Evolutionary conservation across 1,140 invertebrate species (phyloP).

Genomic region (Idris sp.): DNA sequence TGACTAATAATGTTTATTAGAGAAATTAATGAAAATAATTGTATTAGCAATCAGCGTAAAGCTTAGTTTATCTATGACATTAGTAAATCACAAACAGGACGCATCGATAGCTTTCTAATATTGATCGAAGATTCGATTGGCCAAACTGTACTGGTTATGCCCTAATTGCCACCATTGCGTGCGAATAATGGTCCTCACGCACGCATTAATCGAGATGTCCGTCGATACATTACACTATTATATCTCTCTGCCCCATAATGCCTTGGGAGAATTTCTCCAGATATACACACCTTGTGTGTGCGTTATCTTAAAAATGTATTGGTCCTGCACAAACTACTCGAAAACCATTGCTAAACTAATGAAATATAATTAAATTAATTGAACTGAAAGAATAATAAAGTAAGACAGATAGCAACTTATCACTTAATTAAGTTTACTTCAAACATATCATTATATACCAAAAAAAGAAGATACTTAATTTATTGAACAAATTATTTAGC

Average conservation of each 20-base stretch:
- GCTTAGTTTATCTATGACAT: constrained; percentile 18
- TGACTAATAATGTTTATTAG: not conserved
- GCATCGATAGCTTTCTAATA: constrained; percentile 38
- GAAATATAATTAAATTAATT: too few relatives aligned
- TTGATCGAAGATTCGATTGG: constrained; percentile 49
- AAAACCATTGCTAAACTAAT: too few relatives aligned
- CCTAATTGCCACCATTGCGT: constrained; percentile 62
- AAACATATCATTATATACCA: too few relatives aligned
- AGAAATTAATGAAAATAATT: constrained; percentile 39
- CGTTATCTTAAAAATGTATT: too few relatives aligned
- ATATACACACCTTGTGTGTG: too few relatives aligned
- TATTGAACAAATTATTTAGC: too few relatives aligned
- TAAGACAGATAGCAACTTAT: too few relatives aligned
- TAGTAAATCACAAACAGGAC: constrained; percentile 25
- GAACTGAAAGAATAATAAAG: too few relatives aligned
- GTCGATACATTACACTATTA: constrained; percentile 44
- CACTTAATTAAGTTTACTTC: too few relatives aligned
- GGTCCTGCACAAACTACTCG: too few relatives aligned
- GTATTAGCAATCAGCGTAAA: constrained; percentile 27
- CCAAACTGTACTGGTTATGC: constrained; percentile 39
- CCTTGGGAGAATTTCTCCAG: constrained; percentile 22
- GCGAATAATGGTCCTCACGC: constrained; percentile 55
- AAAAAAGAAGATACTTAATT: too few relatives aligned
- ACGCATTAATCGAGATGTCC: constrained; percentile 53
- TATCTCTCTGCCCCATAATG: constrained; percentile 16